Evolutionary conservation across 1,140 invertebrate genomes (phyloP).

Genomic region (Diorhabda carinulata): DNA sequence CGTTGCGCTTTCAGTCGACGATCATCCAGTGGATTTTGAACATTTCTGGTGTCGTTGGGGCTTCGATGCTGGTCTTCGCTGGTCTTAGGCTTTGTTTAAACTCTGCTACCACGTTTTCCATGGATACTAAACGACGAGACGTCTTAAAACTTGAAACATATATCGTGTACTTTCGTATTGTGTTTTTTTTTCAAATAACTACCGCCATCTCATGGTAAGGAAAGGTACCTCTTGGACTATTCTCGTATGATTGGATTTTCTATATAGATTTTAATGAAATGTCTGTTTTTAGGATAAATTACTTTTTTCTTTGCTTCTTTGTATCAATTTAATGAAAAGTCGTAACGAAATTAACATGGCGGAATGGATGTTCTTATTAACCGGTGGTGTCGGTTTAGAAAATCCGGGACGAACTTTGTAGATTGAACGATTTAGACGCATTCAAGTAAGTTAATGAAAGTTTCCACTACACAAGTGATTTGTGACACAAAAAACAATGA

Average conservation of each 20-base stretch:
- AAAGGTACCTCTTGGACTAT: too few species aligned
- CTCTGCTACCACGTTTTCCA: too few species aligned
- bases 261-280: too few species aligned
- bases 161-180: slow-evolving; percentile 29
- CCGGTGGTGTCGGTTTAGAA: slow-evolving; percentile 77
- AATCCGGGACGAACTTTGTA: slow-evolving; percentile 85
- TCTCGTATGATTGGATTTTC: too few species aligned
- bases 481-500: not conserved
- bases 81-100: too few species aligned
- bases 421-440: slow-evolving; percentile 57
- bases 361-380: slow-evolving; percentile 87
- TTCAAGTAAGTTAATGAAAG: slow-evolving; percentile 52
- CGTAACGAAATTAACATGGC: slow-evolving; percentile 61
- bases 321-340: slow-evolving; percentile 76
- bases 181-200: slow-evolving; percentile 71
- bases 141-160: too few species aligned
- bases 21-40: too few species aligned
- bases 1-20: too few species aligned
- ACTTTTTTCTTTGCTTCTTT: slow-evolving; percentile 83
- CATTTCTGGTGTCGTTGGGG: too few species aligned
- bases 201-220: too few species aligned
- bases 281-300: slow-evolving; percentile 83
- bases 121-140: slow-evolving; percentile 31
- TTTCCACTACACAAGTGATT: not conserved
- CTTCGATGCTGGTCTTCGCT: too few species aligned